Evolutionary conservation across 1,140 invertebrate genomes (phyloP), one percentile per base, ranked within the genome.

Genomic region (Lutraria rhynchaena): DNA sequence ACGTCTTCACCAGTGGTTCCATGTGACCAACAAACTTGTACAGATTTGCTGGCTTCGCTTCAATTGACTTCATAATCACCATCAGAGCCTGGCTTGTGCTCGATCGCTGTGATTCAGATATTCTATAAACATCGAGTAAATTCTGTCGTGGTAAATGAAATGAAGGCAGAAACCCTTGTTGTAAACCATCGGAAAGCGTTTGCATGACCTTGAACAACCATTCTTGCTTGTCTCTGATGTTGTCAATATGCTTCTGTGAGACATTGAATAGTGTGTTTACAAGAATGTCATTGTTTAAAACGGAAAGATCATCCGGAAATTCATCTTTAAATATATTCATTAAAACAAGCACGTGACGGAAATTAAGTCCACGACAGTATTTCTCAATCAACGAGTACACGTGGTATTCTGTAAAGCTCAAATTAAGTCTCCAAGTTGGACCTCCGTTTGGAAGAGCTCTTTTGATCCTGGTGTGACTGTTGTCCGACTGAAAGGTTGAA

Each of bases 321-420:
- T 69, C 53, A 1, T 80, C 76, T 19, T 63, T 44, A 0, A 80
- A 49, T 22, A 80, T 69, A 49, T 57, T 80, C 33, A 80, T 58
- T 19, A 80, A 49, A 5, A 80, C 37, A 2, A 80, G 19, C 2
- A 80, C 76, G n/a, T 69, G 65, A 2, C 76, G 44, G 49, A 80
- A 80, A 19, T 80, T 70, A 11, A 69, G 49, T 41, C 76, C 76
- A 35, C 65, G 19, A 33, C 76, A 80, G 33, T 80, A 80, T 33
- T 69, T 80, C 22, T 80, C 76, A 2, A 80, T 80, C 24, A 80
- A 44, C 55, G 46, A 57, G 65, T 80, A 80, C 3, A 80, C 76
- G 49, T 80, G 76, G 51, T 69, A 58, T 27, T 80, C 76, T 0
- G 76, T 70, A 5, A 80, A 80, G 33, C 76, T 69, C 13, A 80